These are phyloP conservation scores for Apostichopus japonicus DNA, from an alignment of 35 echinoderm and acorn worm genomes.

Conservation along the genomic window DNA sequence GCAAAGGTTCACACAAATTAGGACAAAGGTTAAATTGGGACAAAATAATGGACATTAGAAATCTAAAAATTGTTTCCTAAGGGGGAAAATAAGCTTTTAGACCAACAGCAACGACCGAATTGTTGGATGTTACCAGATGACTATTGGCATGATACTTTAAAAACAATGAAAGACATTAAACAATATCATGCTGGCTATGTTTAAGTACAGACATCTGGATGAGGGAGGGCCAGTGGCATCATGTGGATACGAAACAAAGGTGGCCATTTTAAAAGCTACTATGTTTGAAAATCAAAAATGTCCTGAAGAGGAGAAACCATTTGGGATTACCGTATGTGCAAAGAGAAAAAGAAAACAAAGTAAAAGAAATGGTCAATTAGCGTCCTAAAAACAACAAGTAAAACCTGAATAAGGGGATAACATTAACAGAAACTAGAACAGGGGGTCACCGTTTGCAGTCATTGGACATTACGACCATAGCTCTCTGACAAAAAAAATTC, in stretches of 20 bases:
- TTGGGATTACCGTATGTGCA: not conserved
- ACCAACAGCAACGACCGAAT: not conserved
- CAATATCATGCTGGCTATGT: constrained; percentile 32
- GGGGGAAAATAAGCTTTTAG: constrained; percentile 1
- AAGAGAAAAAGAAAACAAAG: not conserved
- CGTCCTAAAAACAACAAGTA: constrained; percentile 5
- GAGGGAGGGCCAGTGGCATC: not conserved
- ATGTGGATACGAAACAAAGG: constrained; percentile 30
- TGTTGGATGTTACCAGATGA: not conserved
- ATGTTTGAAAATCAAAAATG: not conserved
- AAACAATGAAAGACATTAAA: not conserved
- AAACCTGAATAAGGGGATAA: constrained; percentile 9
- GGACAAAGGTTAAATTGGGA: constrained; percentile 38
- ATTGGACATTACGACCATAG: not conserved
- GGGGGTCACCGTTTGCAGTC: not conserved
- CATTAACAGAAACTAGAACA: constrained; percentile 4
- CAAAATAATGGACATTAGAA: not conserved
- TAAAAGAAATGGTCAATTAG: constrained; percentile 23
- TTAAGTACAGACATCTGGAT: constrained; percentile 12
- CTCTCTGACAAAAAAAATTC: not conserved
- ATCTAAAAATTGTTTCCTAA: constrained; percentile 17
- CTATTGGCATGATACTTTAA: not conserved
- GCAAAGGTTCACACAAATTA: not conserved
- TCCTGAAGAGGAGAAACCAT: not conserved
- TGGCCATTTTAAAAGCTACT: not conserved